Base-by-base conservation (phyloP, 2,113 vertebrate genomes). In the Brachypodius melanocephalos region DNA sequence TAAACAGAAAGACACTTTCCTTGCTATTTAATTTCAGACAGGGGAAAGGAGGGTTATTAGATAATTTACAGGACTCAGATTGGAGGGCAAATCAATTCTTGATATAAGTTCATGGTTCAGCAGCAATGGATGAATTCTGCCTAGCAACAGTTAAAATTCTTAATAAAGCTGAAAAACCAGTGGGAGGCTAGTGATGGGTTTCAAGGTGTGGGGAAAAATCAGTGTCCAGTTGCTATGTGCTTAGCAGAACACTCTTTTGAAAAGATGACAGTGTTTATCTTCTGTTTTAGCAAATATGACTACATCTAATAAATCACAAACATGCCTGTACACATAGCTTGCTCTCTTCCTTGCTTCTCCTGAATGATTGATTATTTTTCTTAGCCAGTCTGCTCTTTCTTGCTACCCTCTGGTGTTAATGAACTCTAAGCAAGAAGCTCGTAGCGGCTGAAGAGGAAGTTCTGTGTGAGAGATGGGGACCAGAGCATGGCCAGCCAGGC, bases 401-500 rank as follows among this genome's bases (percentile, higher is more conserved):
- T 4, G 2, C 43, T 86, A 8, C 61, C 52, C 19, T 51, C 32
- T 62, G 16, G 14, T 45, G 31, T 63, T 84, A 71, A 80, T 59
- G 51, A 86, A 88, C 75, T 52, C 24, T 45, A 36, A 93, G n/a
- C 0, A 5, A 69, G 67, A 85, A 12, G 5, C 31, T 74, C 4
- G 1, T 10, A 59, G 65, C 4, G 4, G 36, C 48, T 87, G 69
- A 86, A 77, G 48, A 57, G 19, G 31, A 82, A 75, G 32, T 61
- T 90, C 66, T 4, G 2, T 46, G 40, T 49, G 40, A 93, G 38
- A 5, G 8, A 14, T 29, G 19, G 46, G 84, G 43, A 66, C 13
- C 3, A 14, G 15, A 54, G 9, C 36, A 59, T 32, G 0, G 0
- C 32, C 52, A 43, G 52, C 21, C 0, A 0, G 24, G 15, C 20